phyloP scores from a whole-genome alignment of 1,140 invertebrate species.

The Thaumetopoea pityocampa region DNA sequence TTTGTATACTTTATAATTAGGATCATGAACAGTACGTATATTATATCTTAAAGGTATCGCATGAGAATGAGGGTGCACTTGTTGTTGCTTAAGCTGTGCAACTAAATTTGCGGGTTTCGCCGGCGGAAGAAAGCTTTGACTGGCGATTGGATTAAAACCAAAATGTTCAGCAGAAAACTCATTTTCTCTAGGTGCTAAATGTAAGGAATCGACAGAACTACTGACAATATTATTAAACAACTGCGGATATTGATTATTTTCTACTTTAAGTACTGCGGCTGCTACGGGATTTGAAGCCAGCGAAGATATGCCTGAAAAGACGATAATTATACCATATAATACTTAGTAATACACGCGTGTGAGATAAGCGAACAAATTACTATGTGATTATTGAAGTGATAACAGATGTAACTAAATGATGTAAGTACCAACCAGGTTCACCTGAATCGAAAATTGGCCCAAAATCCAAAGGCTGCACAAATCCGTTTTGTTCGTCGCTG shows the following conservation, averaged over 20 bases:
- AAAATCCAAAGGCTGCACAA: constrained; percentile 61
- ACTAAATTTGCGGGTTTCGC: constrained; percentile 44
- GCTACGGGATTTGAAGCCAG: constrained; percentile 62
- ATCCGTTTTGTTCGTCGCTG: constrained; percentile 51
- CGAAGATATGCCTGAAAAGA: constrained; percentile 64
- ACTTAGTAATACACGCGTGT: constrained; percentile 23
- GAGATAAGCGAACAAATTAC: constrained; percentile 13
- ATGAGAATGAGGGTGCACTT: constrained; percentile 28
- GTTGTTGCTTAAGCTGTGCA: constrained; percentile 34
- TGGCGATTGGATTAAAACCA: constrained; percentile 68
- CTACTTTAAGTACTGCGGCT: constrained; percentile 58
- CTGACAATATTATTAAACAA: constrained; percentile 66
- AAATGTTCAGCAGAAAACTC: constrained; percentile 61
- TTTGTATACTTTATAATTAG: constrained; percentile 68
- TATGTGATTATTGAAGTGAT: constrained; percentile 2
- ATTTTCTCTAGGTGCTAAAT: constrained; percentile 53
- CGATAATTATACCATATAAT: constrained; percentile 23
- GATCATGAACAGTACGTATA: constrained; percentile 64
- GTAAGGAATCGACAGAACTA: constrained; percentile 67
- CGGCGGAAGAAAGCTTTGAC: constrained; percentile 55
- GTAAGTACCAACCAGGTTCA: constrained; percentile 37
- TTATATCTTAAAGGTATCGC: constrained; percentile 57
- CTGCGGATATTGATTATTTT: constrained; percentile 65
- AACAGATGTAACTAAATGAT: constrained; percentile 1
- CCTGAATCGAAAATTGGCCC: constrained; percentile 44